phyloP scores from a whole-genome alignment of 2,797 vertebrate genomes.

The Periparus ater region DNA sequence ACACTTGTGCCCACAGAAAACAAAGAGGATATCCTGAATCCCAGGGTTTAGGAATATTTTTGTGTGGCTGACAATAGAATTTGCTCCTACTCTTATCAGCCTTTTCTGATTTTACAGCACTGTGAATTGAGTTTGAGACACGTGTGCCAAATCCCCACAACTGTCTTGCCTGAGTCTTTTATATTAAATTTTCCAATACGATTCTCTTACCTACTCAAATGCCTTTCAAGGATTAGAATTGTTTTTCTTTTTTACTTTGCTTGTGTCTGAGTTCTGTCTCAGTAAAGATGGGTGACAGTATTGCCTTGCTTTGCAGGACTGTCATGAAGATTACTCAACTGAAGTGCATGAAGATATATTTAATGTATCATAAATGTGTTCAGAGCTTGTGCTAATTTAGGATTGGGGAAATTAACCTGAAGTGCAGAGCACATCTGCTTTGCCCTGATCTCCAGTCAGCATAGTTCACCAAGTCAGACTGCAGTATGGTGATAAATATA shows the following conservation, averaged over 20 bases:
- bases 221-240: neutral
- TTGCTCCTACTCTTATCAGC: neutral
- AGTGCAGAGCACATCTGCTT: slow-evolving; percentile 13
- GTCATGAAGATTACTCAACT: neutral
- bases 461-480: slow-evolving; percentile 7
- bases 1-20: rapidly evolving
- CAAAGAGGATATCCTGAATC: neutral
- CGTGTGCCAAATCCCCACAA: rapidly evolving
- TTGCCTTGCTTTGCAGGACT: neutral
- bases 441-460: neutral
- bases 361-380: neutral
- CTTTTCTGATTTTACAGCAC: neutral
- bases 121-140: neutral
- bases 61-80: neutral
- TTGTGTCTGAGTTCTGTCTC: neutral
- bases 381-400: neutral
- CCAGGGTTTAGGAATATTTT: neutral
- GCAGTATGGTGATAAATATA: slow-evolving; percentile 33
- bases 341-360: neutral
- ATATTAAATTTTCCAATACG: neutral
- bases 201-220: neutral
- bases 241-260: neutral
- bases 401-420: neutral
- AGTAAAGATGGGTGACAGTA: neutral
- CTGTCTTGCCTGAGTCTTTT: neutral